Conservation (phyloP, 2,797 vertebrate genomes). For the Girardinus metallicus region DNA sequence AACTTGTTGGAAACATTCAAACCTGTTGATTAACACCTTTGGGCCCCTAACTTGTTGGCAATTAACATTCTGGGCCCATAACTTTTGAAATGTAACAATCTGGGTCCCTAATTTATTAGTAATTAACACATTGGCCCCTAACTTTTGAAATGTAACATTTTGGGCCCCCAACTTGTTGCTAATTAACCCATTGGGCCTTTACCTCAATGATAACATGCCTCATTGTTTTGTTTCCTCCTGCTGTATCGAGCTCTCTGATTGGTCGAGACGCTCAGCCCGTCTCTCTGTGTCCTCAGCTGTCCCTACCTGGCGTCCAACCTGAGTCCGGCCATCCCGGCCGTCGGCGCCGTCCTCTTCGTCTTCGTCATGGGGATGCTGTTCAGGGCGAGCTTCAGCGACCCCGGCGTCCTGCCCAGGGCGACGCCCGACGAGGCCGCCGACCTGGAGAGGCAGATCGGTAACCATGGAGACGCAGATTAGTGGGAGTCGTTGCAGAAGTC, state of each 20-base stretch:
- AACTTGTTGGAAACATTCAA: too few relatives aligned
- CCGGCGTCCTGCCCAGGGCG: slow-evolving; percentile 91
- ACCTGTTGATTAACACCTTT: neutral
- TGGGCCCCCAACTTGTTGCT: neutral
- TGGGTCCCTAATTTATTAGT: neutral
- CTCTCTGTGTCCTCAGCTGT: slow-evolving; percentile 80
- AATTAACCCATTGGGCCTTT: neutral
- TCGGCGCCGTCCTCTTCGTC: slow-evolving; percentile 90
- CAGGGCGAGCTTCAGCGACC: slow-evolving; percentile 93
- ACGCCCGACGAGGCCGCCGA: slow-evolving; percentile 92
- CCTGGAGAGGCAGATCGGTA: slow-evolving; percentile 94
- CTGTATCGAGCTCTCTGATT: neutral
- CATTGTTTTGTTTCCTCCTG: too few relatives aligned
- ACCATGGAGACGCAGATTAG: slow-evolving; percentile 31
- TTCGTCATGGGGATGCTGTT: slow-evolving; percentile 95
- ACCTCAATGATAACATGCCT: too few relatives aligned
- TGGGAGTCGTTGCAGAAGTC: neutral
- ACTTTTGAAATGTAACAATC: neutral
- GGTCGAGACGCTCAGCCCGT: neutral
- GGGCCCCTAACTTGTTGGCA: neutral
- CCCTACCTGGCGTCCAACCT: slow-evolving; percentile 90
- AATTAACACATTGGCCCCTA: neutral
- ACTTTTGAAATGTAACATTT: neutral
- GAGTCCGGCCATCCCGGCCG: slow-evolving; percentile 90
- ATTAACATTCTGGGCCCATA: too few relatives aligned